phyloP scores from a whole-genome alignment of 2,113 vertebrate species.

The Embiotoca jacksoni region DNA sequence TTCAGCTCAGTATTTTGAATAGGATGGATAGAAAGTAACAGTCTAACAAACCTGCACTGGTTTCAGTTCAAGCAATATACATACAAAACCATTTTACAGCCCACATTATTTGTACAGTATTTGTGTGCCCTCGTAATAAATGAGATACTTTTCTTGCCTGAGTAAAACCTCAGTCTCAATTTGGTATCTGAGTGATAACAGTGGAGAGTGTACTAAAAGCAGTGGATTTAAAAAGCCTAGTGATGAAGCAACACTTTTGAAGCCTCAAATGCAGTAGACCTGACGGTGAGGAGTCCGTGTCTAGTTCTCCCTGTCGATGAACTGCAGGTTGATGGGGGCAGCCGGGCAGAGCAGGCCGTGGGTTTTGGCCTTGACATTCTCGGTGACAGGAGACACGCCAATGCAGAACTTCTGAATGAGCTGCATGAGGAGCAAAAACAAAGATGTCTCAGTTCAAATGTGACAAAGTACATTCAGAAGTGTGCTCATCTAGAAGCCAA shows the following conservation, averaged over 20 bases:
- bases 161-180: constrained; percentile 62
- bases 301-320: constrained; percentile 81
- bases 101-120: constrained; percentile 31
- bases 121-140: constrained; percentile 3
- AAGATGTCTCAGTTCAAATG: not conserved
- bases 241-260: constrained; percentile 21
- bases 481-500: too few species aligned
- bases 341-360: constrained; percentile 90
- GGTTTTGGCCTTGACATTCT: constrained; percentile 88
- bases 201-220: constrained; percentile 31
- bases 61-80: constrained; percentile 23
- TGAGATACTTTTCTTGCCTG: constrained; percentile 41
- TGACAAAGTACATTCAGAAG: not conserved
- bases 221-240: constrained; percentile 15
- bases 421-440: constrained; percentile 74
- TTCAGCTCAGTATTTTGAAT: constrained; percentile 32
- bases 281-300: not conserved
- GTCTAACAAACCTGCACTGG: constrained; percentile 12
- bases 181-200: constrained; percentile 17
- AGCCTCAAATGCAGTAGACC: constrained; percentile 21
- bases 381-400: constrained; percentile 81
- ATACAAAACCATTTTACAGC: constrained; percentile 12
- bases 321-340: constrained; percentile 86
- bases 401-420: constrained; percentile 92
- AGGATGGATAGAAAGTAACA: constrained; percentile 15